These are phyloP conservation scores for Tiphia femorata DNA, from an alignment of 2,888 invertebrate species.

Conservation along the genomic window DNA sequence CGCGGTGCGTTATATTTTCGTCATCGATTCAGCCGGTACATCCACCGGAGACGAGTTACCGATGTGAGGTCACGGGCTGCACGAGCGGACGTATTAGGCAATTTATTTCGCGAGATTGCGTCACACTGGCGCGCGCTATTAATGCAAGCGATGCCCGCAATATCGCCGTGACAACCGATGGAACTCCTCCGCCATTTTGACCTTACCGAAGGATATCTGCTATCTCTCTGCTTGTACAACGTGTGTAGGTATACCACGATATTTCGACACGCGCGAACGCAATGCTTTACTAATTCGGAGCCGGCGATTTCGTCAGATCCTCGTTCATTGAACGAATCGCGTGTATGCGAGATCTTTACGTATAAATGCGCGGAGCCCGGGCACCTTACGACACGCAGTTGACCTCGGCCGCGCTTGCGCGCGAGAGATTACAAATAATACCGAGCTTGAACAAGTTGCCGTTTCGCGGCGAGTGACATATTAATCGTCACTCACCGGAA, in stretches of 20 bases:
- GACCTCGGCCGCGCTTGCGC: too few relatives aligned
- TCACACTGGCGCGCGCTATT: constrained; percentile 45
- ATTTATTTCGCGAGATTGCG: constrained; percentile 51
- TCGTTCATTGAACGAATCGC: constrained; percentile 37
- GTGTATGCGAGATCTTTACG: too few relatives aligned
- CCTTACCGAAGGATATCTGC: constrained; percentile 66
- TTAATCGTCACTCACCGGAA: too few relatives aligned
- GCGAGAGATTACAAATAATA: too few relatives aligned
- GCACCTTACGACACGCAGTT: too few relatives aligned
- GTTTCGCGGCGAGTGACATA: too few relatives aligned
- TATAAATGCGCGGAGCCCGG: constrained; percentile 1
- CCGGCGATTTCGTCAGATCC: constrained; percentile 42
- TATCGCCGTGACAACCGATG: constrained; percentile 44
- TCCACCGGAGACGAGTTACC: neutral
- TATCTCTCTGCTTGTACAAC: constrained; percentile 33
- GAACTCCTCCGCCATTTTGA: constrained; percentile 63
- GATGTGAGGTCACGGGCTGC: constrained; percentile 5
- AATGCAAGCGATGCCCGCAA: constrained; percentile 46
- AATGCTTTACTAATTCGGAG: constrained; percentile 40
- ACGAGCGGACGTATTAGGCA: constrained; percentile 39
- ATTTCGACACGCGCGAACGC: constrained; percentile 39
- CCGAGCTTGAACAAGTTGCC: too few relatives aligned
- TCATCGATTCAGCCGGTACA: neutral
- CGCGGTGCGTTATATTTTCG: neutral
- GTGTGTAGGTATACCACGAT: constrained; percentile 24